Percentiles rank a stretch among this genome's conserved stretches.
Conservation (phyloP, 1,140 invertebrate genomes). For the Triops cancriformis region DNA sequence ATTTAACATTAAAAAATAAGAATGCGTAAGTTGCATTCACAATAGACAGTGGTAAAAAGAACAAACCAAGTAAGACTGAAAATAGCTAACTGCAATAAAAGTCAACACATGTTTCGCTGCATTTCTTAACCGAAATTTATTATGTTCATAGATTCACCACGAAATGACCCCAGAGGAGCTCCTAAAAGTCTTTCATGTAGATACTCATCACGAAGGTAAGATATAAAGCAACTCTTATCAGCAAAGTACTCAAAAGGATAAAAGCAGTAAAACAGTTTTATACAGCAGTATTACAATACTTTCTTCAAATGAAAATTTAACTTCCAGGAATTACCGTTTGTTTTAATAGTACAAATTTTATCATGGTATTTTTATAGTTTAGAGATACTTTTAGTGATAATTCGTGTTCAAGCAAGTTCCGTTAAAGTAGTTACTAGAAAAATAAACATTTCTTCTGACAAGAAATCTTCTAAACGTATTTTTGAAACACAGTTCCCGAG, state of each 20-base stretch:
- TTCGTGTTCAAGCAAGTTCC: too few relatives aligned
- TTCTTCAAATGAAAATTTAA: too few relatives aligned
- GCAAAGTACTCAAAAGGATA: not conserved
- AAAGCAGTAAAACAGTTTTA: not conserved
- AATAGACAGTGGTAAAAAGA: not conserved
- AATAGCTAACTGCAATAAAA: too few relatives aligned
- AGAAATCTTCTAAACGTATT: not conserved
- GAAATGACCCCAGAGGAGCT: constrained; percentile 73
- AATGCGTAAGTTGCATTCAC: too few relatives aligned
- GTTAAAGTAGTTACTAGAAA: too few relatives aligned
- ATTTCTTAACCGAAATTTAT: too few relatives aligned
- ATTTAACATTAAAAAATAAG: too few relatives aligned
- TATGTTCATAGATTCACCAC: constrained; percentile 52
- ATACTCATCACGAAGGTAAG: constrained; percentile 59
- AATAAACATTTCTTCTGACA: not conserved
- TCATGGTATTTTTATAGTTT: too few relatives aligned
- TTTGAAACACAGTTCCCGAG: constrained; percentile 49
- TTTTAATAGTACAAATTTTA: too few relatives aligned
- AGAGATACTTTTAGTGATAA: too few relatives aligned
- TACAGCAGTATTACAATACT: not conserved
- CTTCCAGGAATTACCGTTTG: too few relatives aligned
- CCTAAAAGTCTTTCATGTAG: constrained; percentile 68
- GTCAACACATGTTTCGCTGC: too few relatives aligned
- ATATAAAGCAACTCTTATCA: constrained; percentile 19
- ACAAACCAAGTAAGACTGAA: not conserved